phyloP scores from a whole-genome alignment of 1,140 invertebrate genomes.

The Trigoniulus corallinus region DNA sequence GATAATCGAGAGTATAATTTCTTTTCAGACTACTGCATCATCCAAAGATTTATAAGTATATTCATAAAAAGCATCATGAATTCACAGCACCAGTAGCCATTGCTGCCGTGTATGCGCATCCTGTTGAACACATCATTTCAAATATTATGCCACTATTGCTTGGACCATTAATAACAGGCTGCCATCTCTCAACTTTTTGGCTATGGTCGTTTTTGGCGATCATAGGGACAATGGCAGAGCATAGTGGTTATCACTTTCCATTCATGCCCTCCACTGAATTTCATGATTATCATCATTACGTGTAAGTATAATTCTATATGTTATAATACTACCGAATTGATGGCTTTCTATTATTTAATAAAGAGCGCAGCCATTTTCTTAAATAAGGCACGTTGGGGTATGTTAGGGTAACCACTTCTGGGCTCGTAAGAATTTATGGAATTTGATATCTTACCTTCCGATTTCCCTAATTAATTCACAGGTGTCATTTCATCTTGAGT shows the following conservation, averaged over 20 bases:
- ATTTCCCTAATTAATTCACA: no score
- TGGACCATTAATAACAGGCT: slow-evolving; percentile 61
- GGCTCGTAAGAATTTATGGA: no score
- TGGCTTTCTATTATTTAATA: no score
- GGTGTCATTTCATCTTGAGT: no score
- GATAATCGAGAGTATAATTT: no score
- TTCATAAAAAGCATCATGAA: slow-evolving; percentile 73
- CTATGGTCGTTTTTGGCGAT: slow-evolving; percentile 66
- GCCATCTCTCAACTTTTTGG: slow-evolving; percentile 64
- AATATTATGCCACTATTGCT: slow-evolving; percentile 62
- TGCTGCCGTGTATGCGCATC: slow-evolving; percentile 71
- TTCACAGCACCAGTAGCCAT: slow-evolving; percentile 69
- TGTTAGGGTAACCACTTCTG: no score
- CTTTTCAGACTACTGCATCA: slow-evolving; percentile 50
- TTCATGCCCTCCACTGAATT: slow-evolving; percentile 77
- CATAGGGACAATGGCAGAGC: slow-evolving; percentile 64
- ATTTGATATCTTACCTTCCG: no score
- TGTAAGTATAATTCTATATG: slow-evolving; percentile 50
- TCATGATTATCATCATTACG: slow-evolving; percentile 79
- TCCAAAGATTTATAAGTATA: slow-evolving; percentile 54
- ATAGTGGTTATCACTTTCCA: slow-evolving; percentile 77
- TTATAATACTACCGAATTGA: no score
- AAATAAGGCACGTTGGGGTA: no score
- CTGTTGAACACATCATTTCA: slow-evolving; percentile 66
- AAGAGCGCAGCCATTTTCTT: no score